A percentile compares a stretch with the other conserved stretches of the same genome.
These are phyloP conservation scores for Cisticola juncidis DNA, from an alignment of 2,113 vertebrate genomes.

Conservation along the genomic window DNA sequence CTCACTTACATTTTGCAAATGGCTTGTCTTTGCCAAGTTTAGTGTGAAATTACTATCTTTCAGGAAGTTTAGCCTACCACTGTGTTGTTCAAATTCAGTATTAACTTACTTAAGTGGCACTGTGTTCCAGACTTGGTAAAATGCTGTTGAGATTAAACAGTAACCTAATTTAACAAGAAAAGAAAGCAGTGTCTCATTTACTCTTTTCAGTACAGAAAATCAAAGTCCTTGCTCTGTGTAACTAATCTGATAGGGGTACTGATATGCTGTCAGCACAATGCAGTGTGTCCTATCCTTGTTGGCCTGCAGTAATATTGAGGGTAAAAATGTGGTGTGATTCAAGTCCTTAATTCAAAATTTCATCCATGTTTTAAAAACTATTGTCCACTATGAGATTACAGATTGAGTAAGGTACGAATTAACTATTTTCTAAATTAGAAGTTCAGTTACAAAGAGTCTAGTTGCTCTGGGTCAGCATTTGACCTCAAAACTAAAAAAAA, in stretches of 20 bases:
- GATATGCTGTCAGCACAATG: neutral
- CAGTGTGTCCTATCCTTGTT: neutral
- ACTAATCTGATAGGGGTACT: neutral
- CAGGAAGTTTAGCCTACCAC: neutral
- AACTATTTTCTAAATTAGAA: neutral
- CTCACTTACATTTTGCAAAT: neutral
- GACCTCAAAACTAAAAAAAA: neutral
- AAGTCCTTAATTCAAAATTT: neutral
- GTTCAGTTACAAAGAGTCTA: neutral
- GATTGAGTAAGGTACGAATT: neutral
- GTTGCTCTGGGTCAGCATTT: neutral
- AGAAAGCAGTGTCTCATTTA: neutral
- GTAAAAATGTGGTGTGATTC: neutral
- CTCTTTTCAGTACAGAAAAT: neutral
- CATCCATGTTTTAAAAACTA: neutral
- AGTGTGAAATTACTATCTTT: neutral
- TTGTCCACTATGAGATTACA: neutral
- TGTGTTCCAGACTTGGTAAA: neutral
- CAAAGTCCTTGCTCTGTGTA: neutral
- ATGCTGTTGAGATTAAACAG: neutral
- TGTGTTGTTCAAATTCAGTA: neutral
- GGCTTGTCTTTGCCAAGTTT: neutral
- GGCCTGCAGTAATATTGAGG: neutral
- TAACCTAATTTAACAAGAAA: neutral
- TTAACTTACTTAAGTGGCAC: neutral